phyloP scores from a whole-genome alignment of 2,113 vertebrate genomes.

The Lepus timidus region DNA sequence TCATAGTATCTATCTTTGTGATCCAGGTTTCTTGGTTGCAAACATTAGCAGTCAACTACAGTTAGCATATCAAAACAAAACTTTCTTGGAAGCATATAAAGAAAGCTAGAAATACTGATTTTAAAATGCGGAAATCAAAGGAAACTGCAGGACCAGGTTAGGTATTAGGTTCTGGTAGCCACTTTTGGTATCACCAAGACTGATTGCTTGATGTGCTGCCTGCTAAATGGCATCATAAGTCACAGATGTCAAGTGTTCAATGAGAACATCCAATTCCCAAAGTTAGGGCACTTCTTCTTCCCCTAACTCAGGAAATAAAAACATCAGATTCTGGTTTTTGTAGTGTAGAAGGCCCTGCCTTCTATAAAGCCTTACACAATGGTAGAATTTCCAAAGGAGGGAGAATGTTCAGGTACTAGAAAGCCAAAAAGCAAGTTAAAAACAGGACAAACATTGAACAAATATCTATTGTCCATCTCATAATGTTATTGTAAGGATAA shows the following conservation, averaged over 20 bases:
- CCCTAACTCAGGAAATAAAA: not conserved
- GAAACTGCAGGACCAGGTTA: not conserved
- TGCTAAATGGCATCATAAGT: not conserved
- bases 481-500: not conserved
- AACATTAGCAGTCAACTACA: not conserved
- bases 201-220: not conserved
- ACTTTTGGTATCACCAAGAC: not conserved
- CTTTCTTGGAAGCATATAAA: not conserved
- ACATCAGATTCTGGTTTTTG: not conserved
- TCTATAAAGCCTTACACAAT: not conserved
- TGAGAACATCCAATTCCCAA: not conserved
- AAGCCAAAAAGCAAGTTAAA: not conserved
- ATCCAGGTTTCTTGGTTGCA: conserved; percentile 39
- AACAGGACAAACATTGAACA: not conserved
- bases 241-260: not conserved
- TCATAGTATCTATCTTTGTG: not conserved
- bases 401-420: not conserved
- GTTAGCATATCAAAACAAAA: conserved; percentile 15
- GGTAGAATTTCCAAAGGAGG: not conserved
- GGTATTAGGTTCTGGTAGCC: not conserved
- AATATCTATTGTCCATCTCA: not conserved
- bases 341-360: not conserved
- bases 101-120: not conserved
- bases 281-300: not conserved
- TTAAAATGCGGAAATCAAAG: conserved; percentile 22